Base-by-base conservation (phyloP, 2,113 vertebrate genomes). In the Tachysurus fulvidraco region DNA sequence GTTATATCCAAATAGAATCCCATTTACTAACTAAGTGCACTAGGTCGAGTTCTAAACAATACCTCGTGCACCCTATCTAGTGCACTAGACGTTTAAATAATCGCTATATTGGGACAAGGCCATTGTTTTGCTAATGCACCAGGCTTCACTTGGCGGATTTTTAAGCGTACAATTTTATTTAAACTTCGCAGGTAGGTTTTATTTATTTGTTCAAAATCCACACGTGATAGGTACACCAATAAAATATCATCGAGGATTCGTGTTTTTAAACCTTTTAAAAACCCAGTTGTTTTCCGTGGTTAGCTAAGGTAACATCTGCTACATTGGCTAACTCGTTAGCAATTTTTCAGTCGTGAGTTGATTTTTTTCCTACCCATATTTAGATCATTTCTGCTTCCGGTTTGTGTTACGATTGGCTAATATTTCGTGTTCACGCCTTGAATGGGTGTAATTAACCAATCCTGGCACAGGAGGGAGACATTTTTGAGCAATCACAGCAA, bases 131-230 rank as follows among this genome's bases (percentile, higher is more conserved):
- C 78, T 81, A 60, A 44, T 25, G 44, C 30, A 2, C 12, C 4
- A 9, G 54, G 36, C 54, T 41, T 81, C 78, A 21, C 52, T 79
- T 30, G 77, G n/a, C 77, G 78, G n/a, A 23, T 81, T 60, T 81
- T 81, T 23, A 60, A 60, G 55, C 78, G 10, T 44, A 44, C 1
- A 5, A 14, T 25, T 60, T 81, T 41, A 80, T 60, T 13, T 2
- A 25, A 23, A 60, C 30, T 8, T 44, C 1, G 2, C 21, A 81
- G 19, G 7, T 60, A 1, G 19, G 4, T 44, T 81, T 7, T 23
- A 41, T 57, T 60, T 36, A 14, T 60, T 44, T 25, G 12, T 23
- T 25, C 30, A 13, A 23, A 80, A 7, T 60, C 5, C 4, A 60
- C 28, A 44, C 28, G 19, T 55, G 55, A 55, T 81, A 60, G 21